phyloP scores from a whole-genome alignment of 2,888 invertebrate genomes.

The Carabus problematicus region DNA sequence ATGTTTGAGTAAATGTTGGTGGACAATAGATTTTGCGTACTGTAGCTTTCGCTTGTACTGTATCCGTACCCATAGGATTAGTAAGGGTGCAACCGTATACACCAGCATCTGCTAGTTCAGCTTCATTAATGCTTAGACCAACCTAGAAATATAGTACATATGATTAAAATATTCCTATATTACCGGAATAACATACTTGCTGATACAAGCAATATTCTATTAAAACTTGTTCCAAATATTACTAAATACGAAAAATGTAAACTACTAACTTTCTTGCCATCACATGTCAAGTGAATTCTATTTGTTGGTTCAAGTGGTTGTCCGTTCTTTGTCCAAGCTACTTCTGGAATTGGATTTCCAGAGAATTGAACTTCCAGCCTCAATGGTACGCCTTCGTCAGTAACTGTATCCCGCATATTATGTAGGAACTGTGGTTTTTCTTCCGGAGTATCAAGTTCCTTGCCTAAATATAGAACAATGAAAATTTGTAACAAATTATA shows the following conservation, averaged over 20 bases:
- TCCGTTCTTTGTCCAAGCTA: constrained; percentile 82
- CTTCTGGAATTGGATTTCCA: constrained; percentile 85
- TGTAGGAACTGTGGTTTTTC: constrained; percentile 79
- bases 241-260: constrained; percentile 45
- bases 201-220: constrained; percentile 1
- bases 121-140: constrained; percentile 75
- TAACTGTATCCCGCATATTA: constrained; percentile 75
- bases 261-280: constrained; percentile 73
- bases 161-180: background rate
- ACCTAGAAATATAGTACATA: constrained; percentile 60
- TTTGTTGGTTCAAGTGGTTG: constrained; percentile 70
- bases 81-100: constrained; percentile 77
- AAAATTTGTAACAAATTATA: background rate
- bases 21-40: constrained; percentile 83
- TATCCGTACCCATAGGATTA: constrained; percentile 80
- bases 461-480: constrained; percentile 57
- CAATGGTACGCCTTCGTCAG: constrained; percentile 84
- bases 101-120: constrained; percentile 76
- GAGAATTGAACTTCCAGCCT: constrained; percentile 73
- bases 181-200: constrained; percentile 21
- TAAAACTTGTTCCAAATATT: constrained; percentile 20
- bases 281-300: constrained; percentile 76
- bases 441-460: constrained; percentile 66
- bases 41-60: constrained; percentile 71
- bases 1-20: constrained; percentile 80